Evolutionary conservation across 1,140 invertebrate genomes (phyloP).

Genomic region (Anoplophora glabripennis): DNA sequence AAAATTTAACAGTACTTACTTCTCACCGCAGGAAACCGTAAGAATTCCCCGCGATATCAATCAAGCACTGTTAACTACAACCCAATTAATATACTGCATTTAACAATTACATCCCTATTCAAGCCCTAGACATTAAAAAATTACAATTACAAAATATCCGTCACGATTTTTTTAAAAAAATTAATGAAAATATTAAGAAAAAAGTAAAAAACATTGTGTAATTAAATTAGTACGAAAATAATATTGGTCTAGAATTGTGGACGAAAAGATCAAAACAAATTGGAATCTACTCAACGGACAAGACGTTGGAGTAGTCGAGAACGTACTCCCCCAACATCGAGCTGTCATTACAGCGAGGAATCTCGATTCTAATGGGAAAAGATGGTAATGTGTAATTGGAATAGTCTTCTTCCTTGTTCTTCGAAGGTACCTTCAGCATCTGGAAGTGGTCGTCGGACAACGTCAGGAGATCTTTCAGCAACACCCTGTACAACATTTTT

Average conservation of each 20-base stretch:
- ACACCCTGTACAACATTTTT: slow-evolving; percentile 41
- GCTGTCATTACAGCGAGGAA: slow-evolving; percentile 25
- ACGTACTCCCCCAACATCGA: slow-evolving; percentile 34
- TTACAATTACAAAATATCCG: neutral
- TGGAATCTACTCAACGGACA: slow-evolving; percentile 19
- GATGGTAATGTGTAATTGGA: slow-evolving; percentile 21
- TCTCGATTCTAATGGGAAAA: slow-evolving; percentile 31
- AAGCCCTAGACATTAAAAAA: neutral
- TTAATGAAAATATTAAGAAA: slow-evolving; percentile 3
- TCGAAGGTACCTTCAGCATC: slow-evolving; percentile 50
- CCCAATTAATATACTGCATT: slow-evolving; percentile 18
- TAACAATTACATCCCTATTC: slow-evolving; percentile 22
- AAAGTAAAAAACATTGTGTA: no score
- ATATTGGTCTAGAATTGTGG: neutral
- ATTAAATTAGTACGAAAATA: neutral
- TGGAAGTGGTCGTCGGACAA: slow-evolving; percentile 57
- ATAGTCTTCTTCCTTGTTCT: slow-evolving; percentile 42
- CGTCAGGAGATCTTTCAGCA: slow-evolving; percentile 53
- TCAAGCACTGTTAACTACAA: slow-evolving; percentile 10
- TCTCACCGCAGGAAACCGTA: slow-evolving; percentile 10
- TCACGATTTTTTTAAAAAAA: slow-evolving; percentile 4
- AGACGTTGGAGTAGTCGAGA: slow-evolving; percentile 32
- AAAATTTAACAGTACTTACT: slow-evolving; percentile 21
- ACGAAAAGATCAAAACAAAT: no score
- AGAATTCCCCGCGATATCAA: slow-evolving; percentile 18